Percentiles rank a stretch among this genome's conserved stretches.
Conservation (phyloP, 2,113 vertebrate species). For the Anser brachyrhynchus region DNA sequence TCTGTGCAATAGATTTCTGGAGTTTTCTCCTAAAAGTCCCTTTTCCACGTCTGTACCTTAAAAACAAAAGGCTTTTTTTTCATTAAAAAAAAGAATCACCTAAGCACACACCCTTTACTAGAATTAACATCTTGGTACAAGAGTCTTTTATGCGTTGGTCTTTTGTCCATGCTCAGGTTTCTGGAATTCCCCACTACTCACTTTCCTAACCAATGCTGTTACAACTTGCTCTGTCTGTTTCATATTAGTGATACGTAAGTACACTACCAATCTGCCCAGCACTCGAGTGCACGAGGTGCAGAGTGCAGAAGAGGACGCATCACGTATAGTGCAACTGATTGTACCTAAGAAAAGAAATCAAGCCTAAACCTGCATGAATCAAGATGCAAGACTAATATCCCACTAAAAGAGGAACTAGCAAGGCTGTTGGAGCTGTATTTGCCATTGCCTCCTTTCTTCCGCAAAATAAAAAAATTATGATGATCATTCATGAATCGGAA, state of each 20-base stretch:
- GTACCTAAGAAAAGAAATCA: background rate
- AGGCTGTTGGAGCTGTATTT: background rate
- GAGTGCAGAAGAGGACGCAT: background rate
- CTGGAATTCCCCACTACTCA: background rate
- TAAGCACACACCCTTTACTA: background rate
- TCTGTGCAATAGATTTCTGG: background rate
- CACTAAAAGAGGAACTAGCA: background rate
- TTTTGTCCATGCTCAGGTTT: background rate
- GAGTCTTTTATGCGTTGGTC: background rate
- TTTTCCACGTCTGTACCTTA: background rate
- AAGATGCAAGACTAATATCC: background rate
- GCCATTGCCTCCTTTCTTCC: slow-evolving; percentile 15
- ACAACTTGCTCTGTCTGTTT: background rate
- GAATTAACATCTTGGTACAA: background rate
- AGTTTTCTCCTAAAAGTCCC: background rate
- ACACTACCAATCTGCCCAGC: background rate
- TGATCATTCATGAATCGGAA: slow-evolving; percentile 41
- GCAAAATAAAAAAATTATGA: slow-evolving; percentile 43
- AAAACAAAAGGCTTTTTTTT: background rate
- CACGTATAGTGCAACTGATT: background rate
- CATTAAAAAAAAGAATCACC: background rate
- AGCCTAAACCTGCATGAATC: background rate
- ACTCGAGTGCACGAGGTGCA: background rate
- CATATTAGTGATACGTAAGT: background rate
- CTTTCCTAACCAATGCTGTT: background rate